Conservation (phyloP, 2,113 vertebrate species). For the Mastomys natalensis region DNA sequence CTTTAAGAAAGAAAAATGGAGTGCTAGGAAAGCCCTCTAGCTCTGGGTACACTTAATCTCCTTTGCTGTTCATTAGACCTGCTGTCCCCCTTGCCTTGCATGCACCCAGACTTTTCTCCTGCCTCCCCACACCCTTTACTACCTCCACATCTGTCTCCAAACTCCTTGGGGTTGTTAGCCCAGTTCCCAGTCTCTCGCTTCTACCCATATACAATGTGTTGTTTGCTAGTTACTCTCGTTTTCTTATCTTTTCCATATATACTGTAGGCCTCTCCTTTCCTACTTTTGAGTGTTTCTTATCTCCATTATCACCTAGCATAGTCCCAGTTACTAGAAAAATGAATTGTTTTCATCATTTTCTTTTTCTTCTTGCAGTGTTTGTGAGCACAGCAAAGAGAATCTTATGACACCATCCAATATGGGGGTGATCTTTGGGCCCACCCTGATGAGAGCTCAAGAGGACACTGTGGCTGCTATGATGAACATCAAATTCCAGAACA, state of each 20-base stretch:
- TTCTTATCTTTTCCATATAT: neutral
- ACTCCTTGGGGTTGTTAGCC: neutral
- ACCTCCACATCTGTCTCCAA: neutral
- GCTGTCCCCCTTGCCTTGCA: neutral
- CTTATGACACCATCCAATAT: conserved; percentile 97
- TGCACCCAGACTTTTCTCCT: neutral
- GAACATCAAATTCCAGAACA: conserved; percentile 99
- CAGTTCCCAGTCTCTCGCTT: neutral
- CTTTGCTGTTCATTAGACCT: conserved; percentile 7
- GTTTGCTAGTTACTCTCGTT: neutral
- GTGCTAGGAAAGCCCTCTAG: neutral
- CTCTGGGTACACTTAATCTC: neutral
- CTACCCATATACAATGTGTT: neutral
- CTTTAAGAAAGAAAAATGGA: neutral
- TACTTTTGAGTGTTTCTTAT: conserved; percentile 16
- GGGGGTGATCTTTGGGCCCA: conserved; percentile 98
- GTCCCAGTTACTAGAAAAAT: neutral
- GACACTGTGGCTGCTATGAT: conserved; percentile 99
- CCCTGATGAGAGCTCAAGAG: conserved; percentile 96
- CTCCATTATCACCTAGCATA: neutral
- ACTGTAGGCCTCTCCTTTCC: neutral
- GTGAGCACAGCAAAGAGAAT: conserved; percentile 94
- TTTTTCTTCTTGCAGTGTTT: conserved; percentile 89
- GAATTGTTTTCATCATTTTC: conserved; percentile 31
- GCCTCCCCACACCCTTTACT: neutral